A percentile compares a stretch with the other conserved stretches of the same genome.
Conservation (phyloP, 2,888 invertebrate species). For the Iselma pallidipennis region DNA sequence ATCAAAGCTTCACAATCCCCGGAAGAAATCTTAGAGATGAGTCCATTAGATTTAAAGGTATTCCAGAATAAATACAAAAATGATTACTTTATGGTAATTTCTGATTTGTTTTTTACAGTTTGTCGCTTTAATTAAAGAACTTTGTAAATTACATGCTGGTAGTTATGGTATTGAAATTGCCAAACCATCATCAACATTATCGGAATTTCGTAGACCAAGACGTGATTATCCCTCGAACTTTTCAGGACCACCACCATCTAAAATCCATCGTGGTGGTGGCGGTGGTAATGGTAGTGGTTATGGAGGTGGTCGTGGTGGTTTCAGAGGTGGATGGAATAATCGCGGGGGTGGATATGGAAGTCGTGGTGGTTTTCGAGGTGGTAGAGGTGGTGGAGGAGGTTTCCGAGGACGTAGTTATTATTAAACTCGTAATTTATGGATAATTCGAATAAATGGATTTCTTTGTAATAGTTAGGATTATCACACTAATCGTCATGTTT, state of each 20-base stretch:
- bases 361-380: slow-evolving; percentile 27
- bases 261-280: slow-evolving; percentile 50
- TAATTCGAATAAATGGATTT: no score
- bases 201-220: slow-evolving; percentile 60
- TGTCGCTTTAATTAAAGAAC: slow-evolving; percentile 69
- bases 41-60: slow-evolving; percentile 68
- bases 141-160: slow-evolving; percentile 80
- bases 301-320: slow-evolving; percentile 30
- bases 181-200: slow-evolving; percentile 57
- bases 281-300: slow-evolving; percentile 36
- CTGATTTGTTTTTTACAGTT: slow-evolving; percentile 56
- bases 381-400: slow-evolving; percentile 34
- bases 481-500: no score
- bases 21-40: slow-evolving; percentile 70
- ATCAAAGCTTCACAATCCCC: slow-evolving; percentile 80
- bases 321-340: slow-evolving; percentile 35
- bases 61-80: neutral
- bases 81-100: neutral
- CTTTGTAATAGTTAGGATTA: no score
- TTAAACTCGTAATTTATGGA: no score
- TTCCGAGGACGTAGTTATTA: slow-evolving; percentile 4
- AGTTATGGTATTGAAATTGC: slow-evolving; percentile 68
- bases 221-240: slow-evolving; percentile 54
- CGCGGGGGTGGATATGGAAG: slow-evolving; percentile 33
- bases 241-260: slow-evolving; percentile 52